Conservation (phyloP, 35 echinoderm and acorn worm species). For the Heliocidaris tuberculata region DNA sequence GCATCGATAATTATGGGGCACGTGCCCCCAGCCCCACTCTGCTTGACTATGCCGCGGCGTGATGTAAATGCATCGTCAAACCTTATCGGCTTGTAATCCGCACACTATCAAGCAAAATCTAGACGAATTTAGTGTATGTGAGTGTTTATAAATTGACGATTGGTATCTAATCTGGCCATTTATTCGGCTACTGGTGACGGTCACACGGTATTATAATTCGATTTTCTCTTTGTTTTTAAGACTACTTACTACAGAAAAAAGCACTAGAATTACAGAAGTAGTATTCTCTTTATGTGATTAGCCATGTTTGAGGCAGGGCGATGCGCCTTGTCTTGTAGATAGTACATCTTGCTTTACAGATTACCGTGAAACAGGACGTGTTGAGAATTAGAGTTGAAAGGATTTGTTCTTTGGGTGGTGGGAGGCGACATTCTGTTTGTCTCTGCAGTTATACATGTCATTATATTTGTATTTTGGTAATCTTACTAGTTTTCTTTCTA, state of each 20-base stretch:
- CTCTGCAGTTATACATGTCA: background rate
- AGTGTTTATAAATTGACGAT: background rate
- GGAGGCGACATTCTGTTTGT: background rate
- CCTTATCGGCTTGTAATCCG: background rate
- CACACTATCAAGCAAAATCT: background rate
- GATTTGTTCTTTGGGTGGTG: background rate
- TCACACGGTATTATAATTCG: background rate
- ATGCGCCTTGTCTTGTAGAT: background rate
- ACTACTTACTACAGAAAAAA: background rate
- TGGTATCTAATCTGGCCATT: background rate
- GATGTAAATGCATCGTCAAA: background rate
- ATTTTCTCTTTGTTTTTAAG: background rate
- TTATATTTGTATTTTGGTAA: background rate
- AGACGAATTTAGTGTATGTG: background rate
- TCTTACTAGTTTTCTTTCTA: background rate
- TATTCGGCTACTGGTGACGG: background rate
- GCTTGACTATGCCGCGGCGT: background rate
- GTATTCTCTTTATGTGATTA: background rate
- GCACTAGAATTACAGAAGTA: background rate
- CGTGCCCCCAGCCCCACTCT: background rate
- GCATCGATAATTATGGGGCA: background rate
- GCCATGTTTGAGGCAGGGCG: background rate
- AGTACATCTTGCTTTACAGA: background rate
- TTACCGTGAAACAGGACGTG: background rate
- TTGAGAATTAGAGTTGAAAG: background rate